Conservation (phyloP, 2,113 vertebrate species). For the Anarhynchus alexandrinus region DNA sequence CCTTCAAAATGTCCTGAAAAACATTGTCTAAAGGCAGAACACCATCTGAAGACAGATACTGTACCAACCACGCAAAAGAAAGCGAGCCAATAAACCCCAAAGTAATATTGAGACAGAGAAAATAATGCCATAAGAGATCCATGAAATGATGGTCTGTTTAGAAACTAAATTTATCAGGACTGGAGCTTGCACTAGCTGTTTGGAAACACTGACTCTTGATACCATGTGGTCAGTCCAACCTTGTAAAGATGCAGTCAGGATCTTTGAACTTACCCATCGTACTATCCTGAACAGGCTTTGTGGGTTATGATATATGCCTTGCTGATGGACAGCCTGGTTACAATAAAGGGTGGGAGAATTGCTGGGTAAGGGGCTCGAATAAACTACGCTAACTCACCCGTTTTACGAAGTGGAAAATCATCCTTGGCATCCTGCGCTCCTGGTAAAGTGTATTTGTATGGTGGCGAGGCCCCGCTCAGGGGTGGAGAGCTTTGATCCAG, state of each 20-base stretch:
- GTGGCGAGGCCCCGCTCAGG: conserved; percentile 89
- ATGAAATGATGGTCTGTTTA: neutral
- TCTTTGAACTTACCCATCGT: neutral
- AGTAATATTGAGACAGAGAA: neutral
- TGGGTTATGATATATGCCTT: neutral
- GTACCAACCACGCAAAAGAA: neutral
- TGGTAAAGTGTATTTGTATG: conserved; percentile 90
- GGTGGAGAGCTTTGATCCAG: conserved; percentile 98
- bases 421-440: conserved; percentile 88
- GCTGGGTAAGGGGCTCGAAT: neutral
- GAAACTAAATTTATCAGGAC: neutral
- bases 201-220: neutral
- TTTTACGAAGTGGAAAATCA: conserved; percentile 98
- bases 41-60: neutral
- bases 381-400: conserved; percentile 77
- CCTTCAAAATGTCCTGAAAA: neutral
- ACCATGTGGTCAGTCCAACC: neutral
- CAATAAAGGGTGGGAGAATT: neutral
- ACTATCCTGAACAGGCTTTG: neutral
- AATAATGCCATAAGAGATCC: neutral
- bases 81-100: neutral
- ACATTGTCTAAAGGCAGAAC: neutral
- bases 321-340: neutral
- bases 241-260: neutral
- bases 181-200: neutral